Percentiles rank a stretch among this genome's conserved stretches.
These are phyloP conservation scores for Tenrec ecaudatus DNA, from an alignment of 2,113 vertebrate genomes.

Conservation along the genomic window DNA sequence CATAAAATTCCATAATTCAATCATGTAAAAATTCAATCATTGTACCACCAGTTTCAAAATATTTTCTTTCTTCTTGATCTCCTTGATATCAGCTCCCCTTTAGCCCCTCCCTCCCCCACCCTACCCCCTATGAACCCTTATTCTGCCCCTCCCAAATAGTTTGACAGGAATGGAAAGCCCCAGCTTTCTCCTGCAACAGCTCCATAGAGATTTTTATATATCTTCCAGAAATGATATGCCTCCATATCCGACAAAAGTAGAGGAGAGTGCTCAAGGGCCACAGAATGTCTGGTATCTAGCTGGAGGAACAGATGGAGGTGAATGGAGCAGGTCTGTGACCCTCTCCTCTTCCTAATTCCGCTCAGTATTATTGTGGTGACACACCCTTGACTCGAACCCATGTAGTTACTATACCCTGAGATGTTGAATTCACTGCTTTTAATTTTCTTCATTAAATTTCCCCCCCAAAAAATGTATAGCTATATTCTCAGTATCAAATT, in stretches of 20 bases:
- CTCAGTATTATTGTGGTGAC: fast-evolving
- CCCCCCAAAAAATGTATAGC: background rate
- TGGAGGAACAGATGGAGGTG: too few relatives aligned
- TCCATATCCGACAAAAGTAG: background rate
- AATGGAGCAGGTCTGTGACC: too few relatives aligned
- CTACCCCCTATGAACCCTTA: too few relatives aligned
- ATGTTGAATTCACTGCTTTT: background rate
- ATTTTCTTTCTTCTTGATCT: too few relatives aligned
- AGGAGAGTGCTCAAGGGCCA: background rate
- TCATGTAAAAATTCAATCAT: too few relatives aligned
- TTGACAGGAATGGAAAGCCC: too few relatives aligned
- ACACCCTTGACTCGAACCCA: background rate
- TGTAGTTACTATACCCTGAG: fast-evolving
- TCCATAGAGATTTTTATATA: background rate
- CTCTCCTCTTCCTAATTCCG: fast-evolving
- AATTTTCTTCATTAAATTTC: background rate
- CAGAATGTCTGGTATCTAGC: background rate
- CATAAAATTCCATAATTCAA: too few relatives aligned
- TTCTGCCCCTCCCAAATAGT: too few relatives aligned
- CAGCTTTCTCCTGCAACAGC: too few relatives aligned
- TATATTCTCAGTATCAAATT: background rate
- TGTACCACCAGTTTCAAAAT: too few relatives aligned
- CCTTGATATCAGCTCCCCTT: too few relatives aligned
- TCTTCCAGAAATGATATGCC: background rate
- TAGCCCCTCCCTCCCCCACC: too few relatives aligned